Percentiles rank a stretch among this genome's conserved stretches.
These are phyloP conservation scores for human DNA, from an alignment of 2,113 vertebrate genomes.

Conservation along the genomic window DNA sequence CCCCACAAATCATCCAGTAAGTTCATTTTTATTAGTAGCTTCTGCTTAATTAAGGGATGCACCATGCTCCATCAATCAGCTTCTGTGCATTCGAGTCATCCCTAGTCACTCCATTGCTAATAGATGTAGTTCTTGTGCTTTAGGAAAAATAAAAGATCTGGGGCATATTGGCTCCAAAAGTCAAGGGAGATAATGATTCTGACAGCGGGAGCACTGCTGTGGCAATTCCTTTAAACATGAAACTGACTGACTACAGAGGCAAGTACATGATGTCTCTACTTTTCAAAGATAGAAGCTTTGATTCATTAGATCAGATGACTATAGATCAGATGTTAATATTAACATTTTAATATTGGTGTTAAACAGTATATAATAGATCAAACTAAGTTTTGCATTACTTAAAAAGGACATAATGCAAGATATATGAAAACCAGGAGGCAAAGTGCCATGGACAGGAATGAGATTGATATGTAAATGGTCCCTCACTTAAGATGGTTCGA, in stretches of 20 bases:
- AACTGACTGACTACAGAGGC: not conserved
- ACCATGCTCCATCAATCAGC: constrained; percentile 81
- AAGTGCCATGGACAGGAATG: not conserved
- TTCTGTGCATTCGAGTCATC: constrained; percentile 60
- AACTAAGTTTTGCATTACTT: not conserved
- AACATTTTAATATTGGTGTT: not conserved
- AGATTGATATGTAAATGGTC: not conserved
- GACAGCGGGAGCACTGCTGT: not conserved
- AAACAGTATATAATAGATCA: not conserved
- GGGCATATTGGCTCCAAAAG: not conserved
- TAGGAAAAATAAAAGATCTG: constrained; percentile 21
- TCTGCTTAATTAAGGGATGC: constrained; percentile 83
- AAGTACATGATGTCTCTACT: not conserved
- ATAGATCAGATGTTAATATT: not conserved
- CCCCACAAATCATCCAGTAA: constrained; percentile 79
- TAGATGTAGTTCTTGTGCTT: constrained; percentile 43
- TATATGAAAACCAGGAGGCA: not conserved
- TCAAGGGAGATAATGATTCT: not conserved
- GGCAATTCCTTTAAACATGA: not conserved
- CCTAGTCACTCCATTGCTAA: constrained; percentile 50
- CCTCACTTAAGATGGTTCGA: not conserved
- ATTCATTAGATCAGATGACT: not conserved
- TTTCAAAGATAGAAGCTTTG: not conserved
- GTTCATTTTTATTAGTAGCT: constrained; percentile 83
- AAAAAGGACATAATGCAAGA: not conserved